Evolutionary conservation across 2,113 vertebrate genomes (phyloP), one percentile per base, ranked within the genome.

Genomic region (Dermatemys mawii): DNA sequence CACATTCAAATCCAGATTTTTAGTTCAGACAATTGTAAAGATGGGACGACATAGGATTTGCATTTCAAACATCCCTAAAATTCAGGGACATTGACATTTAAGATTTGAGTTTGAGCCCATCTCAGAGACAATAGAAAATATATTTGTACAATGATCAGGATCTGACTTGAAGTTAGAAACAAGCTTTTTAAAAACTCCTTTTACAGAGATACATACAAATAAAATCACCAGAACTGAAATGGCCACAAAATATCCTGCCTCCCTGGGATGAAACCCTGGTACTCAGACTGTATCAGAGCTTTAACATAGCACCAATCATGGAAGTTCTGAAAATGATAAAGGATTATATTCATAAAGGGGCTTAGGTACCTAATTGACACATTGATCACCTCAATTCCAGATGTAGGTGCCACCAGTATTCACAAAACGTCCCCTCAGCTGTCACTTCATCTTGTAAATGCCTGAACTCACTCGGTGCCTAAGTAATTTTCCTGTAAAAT

Each of bases 61-160:
- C 5, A 63, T 75, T 73, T 10, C 10, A 90, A 90, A 49, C 53
- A 50, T 38, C 27, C 27, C 9, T 54, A 60, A 78, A 12, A 78
- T 81, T 3, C 1, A 0, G 5, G 57, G 17, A 11, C 32, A 7
- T 2, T 11, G 57, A 6, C 38, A 55, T 84, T 54, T 6, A 21
- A 86, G 78, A 17, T 73, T 81, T 78, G 14, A 7, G 11, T 49
- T 70, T 84, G 83, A n/a, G 16, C n/a, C 4, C 11, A 32, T 5
- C 78, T 6, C 70, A 12, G 70, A 73, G 16, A 51, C 7, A 32
- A 51, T 11, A 70, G 24, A 51, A 53, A 78, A 41, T 53, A 29
- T 2, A 13, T 84, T 12, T 60, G 17, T 29, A 84, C 38, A 27
- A 26, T 14, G 2, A 49, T 21, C 5, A 70, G 3, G 84, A 46